These are phyloP conservation scores for Opisthocomus hoazin DNA, from an alignment of 2,113 vertebrate genomes.

Conservation along the genomic window DNA sequence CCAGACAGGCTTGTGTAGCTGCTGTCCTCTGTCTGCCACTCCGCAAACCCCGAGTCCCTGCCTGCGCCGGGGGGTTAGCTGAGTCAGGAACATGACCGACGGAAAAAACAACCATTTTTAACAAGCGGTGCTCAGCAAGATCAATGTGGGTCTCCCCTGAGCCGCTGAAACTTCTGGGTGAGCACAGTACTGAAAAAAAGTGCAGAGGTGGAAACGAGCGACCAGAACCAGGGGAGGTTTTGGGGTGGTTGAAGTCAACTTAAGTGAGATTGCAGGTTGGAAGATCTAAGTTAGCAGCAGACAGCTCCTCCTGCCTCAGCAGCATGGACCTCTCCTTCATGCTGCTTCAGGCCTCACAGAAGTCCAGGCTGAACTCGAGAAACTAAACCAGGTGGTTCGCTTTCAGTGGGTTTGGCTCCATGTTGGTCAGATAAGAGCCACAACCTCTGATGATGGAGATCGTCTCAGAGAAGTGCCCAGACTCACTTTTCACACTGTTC, in stretches of 20 bases:
- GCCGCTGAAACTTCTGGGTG: background rate
- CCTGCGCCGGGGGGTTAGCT: fast-evolving
- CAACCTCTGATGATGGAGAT: background rate
- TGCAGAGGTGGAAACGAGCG: background rate
- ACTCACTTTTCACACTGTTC: background rate
- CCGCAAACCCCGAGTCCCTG: background rate
- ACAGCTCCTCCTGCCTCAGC: background rate
- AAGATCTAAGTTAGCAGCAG: background rate
- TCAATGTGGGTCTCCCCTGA: fast-evolving
- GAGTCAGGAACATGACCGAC: background rate
- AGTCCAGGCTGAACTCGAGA: background rate
- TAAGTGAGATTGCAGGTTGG: background rate
- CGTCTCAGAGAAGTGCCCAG: background rate
- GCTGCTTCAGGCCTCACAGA: background rate
- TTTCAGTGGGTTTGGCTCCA: background rate
- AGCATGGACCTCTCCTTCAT: background rate
- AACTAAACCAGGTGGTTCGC: background rate
- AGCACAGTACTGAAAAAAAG: background rate
- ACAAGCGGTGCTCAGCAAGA: background rate
- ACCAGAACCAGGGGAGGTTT: background rate
- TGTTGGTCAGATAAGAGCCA: background rate
- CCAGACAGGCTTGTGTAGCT: background rate
- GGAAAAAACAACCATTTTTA: background rate
- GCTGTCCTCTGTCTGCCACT: background rate
- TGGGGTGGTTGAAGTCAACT: background rate